Conservation (phyloP, 2,113 vertebrate genomes). For the Phyllostomus hastatus region DNA sequence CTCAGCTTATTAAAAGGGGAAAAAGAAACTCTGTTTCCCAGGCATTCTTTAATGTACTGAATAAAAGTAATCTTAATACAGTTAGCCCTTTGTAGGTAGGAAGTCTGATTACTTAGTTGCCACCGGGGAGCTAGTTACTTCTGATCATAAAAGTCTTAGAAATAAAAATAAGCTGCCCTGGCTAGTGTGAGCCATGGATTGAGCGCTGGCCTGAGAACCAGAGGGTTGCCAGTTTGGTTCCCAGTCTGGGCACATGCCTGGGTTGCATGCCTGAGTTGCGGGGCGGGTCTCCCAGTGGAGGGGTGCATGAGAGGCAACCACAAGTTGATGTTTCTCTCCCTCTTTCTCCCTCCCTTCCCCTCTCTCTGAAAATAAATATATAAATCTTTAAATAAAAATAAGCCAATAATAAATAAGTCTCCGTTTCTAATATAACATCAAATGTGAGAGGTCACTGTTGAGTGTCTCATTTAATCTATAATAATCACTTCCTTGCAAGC, state of each 20-base stretch:
- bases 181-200: no score
- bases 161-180: not conserved
- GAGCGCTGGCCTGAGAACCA: no score
- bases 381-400: not conserved
- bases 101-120: not conserved
- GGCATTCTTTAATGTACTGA: not conserved
- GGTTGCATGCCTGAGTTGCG: no score
- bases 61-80: not conserved
- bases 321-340: no score
- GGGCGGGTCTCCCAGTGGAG: no score
- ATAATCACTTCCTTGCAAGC: not conserved
- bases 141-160: not conserved
- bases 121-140: not conserved
- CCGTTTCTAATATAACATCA: not conserved
- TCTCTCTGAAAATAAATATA: no score
- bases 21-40: not conserved
- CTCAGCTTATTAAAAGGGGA: not conserved
- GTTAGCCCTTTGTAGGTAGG: not conserved
- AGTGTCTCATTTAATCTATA: not conserved
- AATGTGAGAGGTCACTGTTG: not conserved
- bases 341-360: no score
- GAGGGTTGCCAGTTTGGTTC: no score
- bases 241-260: no score
- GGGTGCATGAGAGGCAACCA: no score
- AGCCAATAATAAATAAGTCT: not conserved